Evolutionary conservation across 2,888 invertebrate genomes (phyloP).

Genomic region (Didymodactylos carnosus): DNA sequence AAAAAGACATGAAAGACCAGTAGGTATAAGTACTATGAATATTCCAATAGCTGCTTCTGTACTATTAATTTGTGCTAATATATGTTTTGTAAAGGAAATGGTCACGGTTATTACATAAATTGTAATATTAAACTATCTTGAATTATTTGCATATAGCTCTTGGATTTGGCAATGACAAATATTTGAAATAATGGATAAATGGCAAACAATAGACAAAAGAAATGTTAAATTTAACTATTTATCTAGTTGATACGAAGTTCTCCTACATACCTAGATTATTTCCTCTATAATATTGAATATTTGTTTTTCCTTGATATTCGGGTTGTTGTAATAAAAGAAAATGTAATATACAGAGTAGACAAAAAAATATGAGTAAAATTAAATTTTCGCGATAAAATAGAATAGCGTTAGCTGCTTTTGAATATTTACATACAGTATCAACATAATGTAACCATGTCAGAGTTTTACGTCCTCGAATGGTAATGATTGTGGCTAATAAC

Average conservation of each 20-base stretch:
- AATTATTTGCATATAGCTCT: too few species aligned
- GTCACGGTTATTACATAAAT: too few species aligned
- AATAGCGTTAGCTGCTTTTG: slow-evolving; percentile 10
- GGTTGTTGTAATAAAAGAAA: slow-evolving; percentile 12
- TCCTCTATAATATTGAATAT: slow-evolving; percentile 7
- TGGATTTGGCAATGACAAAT: too few species aligned
- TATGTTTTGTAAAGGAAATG: too few species aligned
- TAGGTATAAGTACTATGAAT: too few species aligned
- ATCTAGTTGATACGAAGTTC: not conserved
- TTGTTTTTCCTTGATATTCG: slow-evolving; percentile 5
- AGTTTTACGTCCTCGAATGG: slow-evolving; percentile 4
- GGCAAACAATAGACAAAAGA: too few species aligned
- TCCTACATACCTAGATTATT: not conserved
- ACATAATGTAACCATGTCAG: slow-evolving; percentile 13
- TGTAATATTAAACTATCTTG: too few species aligned
- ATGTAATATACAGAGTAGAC: slow-evolving; percentile 5
- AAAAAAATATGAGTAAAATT: not conserved
- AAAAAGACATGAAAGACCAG: too few species aligned
- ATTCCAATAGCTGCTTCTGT: too few species aligned
- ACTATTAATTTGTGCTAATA: too few species aligned
- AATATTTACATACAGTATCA: slow-evolving; percentile 9
- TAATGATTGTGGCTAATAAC: slow-evolving; percentile 8
- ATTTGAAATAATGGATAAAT: too few species aligned
- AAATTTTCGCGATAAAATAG: slow-evolving; percentile 8
- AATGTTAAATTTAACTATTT: too few species aligned